Evolutionary conservation across 2,797 vertebrate genomes (phyloP), one percentile per base, ranked within the genome.

Genomic region (Sylvia borin): DNA sequence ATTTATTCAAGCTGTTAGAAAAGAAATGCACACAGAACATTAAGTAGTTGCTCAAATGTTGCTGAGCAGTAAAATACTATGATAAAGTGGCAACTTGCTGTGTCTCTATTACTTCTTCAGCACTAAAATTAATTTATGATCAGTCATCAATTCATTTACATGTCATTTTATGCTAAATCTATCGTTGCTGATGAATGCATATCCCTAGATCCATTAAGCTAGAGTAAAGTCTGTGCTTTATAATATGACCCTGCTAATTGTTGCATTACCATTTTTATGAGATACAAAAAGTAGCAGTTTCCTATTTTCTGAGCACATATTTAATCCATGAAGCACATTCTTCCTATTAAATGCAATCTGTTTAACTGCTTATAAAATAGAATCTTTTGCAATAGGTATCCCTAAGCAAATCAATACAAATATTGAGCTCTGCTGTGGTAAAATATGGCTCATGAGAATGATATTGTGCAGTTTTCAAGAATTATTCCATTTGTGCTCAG

Each of bases 71-170:
- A 98, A 98, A 98, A 98, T 97, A 97, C 92, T 92, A 92, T 94
- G 97, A 98, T 98, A 98, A 98, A 98, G 96, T 98, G 97, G 97
- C 97, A 98, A 98, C 98, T 98, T 97, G 96, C 97, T 98, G 97
- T 97, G 94, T 97, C 96, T 97, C 97, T 96, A 97, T 98, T 98
- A 98, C 97, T 98, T 98, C 97, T 97, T 98, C 97, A 98, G 98
- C 98, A 98, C 98, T 99, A 99, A 99, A 99, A 98, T 98, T 99
- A 99, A 99, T 99, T 99, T 99, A 99, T 98, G 97, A 97, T 97
- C 97, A 98, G 97, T 97, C 96, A 98, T 98, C 97, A 98, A 97
- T 98, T 99, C 98, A 99, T 99, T 99, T 99, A 98, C 98, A 99
- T 99, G 98, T 98, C 98, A 22, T 99, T 99, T 99, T 98, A 98